Evolutionary conservation across 2,797 vertebrate species (phyloP).

Genomic region (Megalops cyprinoides): DNA sequence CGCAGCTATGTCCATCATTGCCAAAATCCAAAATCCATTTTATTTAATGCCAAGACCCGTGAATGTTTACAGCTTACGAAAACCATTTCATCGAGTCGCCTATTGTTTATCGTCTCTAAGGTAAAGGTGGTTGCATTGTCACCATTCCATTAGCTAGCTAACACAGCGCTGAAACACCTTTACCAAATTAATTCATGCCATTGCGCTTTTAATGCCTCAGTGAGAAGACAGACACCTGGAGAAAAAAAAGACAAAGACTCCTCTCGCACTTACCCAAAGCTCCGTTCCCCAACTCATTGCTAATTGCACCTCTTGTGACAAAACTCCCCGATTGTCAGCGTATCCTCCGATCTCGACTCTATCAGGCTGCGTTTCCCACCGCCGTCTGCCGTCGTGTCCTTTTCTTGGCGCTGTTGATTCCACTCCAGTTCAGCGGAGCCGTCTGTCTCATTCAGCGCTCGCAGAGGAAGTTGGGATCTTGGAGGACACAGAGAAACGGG

Average conservation of each 20-base stretch:
- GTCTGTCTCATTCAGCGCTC: conserved; percentile 33
- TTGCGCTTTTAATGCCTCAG: conserved; percentile 28
- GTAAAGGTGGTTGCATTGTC: conserved; percentile 31
- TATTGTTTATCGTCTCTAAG: conserved; percentile 32
- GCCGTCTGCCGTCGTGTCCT: conserved; percentile 44
- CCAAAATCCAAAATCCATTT: background rate
- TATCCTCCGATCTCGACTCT: conserved; percentile 60
- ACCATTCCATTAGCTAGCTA: conserved; percentile 46
- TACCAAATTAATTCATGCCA: conserved; percentile 36
- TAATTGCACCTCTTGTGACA: conserved; percentile 52
- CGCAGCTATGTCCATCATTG: background rate
- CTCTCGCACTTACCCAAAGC: conserved; percentile 77
- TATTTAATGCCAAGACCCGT: background rate
- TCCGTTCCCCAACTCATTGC: conserved; percentile 86
- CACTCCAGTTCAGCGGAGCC: conserved; percentile 30
- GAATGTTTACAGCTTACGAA: background rate
- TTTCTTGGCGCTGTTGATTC: conserved; percentile 27
- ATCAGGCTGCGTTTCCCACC: conserved; percentile 41
- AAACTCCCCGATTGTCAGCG: conserved; percentile 58
- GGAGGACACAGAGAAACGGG: conserved; percentile 45
- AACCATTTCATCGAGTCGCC: conserved; percentile 16
- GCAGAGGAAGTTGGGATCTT: conserved; percentile 46
- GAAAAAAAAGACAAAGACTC: background rate
- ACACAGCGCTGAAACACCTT: conserved; percentile 60
- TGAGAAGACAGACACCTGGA: conserved; percentile 28